Base-by-base conservation (phyloP, 2,113 vertebrate species). In the Panurus biarmicus region DNA sequence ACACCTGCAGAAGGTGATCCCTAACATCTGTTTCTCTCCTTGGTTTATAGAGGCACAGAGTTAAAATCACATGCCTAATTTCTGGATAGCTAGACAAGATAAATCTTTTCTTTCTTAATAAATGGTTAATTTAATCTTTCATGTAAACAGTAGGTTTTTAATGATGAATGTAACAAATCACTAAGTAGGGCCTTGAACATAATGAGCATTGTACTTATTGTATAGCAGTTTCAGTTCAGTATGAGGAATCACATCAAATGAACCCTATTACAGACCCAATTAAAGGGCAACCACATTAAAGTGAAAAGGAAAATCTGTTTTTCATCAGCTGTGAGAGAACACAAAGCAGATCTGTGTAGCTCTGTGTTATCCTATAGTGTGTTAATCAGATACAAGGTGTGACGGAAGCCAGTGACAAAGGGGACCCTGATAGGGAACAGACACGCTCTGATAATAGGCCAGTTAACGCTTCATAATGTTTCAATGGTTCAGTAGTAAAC, bases 331-430 rank as follows among this genome's bases (percentile, higher is more conserved):
- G 66, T 64, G 85, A 92, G 89, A 47, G 95, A 97, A 98, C 97
- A 97, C 92, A 97, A 96, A 97, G 93, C 97, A 98, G 97, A 97
- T 93, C 97, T 95, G 22, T 97, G 95, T 96, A 95, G 96, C 76
- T 93, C 94, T 96, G 2, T 97, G 97, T 98, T 98, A 97, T 95
- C 96, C 96, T 96, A 94, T 92, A 95, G 93, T 96, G 97, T 97
- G 97, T 97, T 97, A 96, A 97, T 97, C 97, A 97, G 93, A 95
- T 96, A 96, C 96, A 96, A 97, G 96, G 97, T 98, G 97, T 98
- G 97, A 97, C 86, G 87, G 97, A 97, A 98, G 93, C 97, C 97
- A 96, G 95, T 96, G 97, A 97, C 98, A 97, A 96, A 97, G 96
- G 90, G 93, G 91, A 97, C 95, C 90, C 96, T 97, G 97, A 98